These are phyloP conservation scores for Miichthys miiuy DNA, from an alignment of 2,797 vertebrate genomes.

Conservation along the genomic window DNA sequence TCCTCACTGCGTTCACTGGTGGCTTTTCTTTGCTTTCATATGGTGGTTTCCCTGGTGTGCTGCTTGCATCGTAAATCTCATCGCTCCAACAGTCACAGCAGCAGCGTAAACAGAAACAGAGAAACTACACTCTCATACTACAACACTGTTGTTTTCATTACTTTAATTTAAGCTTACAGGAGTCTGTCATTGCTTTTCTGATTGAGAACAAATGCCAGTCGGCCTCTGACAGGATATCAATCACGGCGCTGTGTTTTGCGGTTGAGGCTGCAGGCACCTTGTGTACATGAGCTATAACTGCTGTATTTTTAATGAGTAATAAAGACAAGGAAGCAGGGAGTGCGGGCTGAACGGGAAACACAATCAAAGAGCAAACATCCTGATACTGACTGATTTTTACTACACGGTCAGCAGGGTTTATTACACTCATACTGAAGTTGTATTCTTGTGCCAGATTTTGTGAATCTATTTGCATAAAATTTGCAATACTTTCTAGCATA, in stretches of 20 bases:
- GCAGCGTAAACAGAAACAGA: conserved; percentile 7
- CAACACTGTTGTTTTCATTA: neutral
- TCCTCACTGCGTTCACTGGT: neutral
- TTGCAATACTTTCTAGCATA: too few species aligned
- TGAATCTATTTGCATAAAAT: too few species aligned
- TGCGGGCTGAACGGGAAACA: conserved; percentile 1
- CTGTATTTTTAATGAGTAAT: conserved; percentile 57
- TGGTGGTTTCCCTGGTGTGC: neutral
- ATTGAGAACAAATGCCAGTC: conserved; percentile 12
- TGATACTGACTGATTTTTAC: too few species aligned
- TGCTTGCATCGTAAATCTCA: conserved; percentile 16
- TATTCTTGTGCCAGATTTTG: neutral
- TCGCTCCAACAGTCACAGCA: neutral
- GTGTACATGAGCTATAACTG: conserved; percentile 8
- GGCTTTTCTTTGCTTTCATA: neutral
- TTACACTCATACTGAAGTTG: neutral
- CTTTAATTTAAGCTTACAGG: conserved; percentile 4
- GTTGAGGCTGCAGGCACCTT: conserved; percentile 29
- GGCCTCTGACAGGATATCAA: conserved; percentile 38
- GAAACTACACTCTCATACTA: neutral
- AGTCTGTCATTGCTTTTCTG: conserved; percentile 8
- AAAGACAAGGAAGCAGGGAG: conserved; percentile 29
- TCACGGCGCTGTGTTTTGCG: conserved; percentile 12
- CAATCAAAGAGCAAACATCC: conserved; percentile 12
- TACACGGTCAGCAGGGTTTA: neutral